Conservation (phyloP, 92 coral and sea anemone genomes). For the Chrysogorgia sp. region DNA sequence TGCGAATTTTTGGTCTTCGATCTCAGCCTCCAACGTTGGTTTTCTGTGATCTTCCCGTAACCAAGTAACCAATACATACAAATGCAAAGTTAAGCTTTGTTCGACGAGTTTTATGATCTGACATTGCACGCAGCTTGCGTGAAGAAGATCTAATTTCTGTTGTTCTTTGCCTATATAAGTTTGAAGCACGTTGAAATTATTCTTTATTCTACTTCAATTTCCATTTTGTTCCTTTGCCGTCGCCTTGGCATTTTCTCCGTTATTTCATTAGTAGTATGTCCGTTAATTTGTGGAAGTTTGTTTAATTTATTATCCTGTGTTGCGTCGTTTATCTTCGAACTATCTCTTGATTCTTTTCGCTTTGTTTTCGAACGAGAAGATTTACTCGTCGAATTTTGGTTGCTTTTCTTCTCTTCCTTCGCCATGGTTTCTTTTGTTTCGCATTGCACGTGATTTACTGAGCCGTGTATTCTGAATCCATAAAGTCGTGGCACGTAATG, state of each 20-base stretch:
- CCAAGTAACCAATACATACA: too few relatives aligned
- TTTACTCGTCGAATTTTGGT: not conserved
- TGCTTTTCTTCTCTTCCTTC: not conserved
- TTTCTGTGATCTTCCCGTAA: too few relatives aligned
- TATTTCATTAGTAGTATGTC: not conserved
- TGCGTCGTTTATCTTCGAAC: conserved; percentile 16
- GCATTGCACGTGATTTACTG: conserved; percentile 53
- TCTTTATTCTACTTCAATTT: conserved; percentile 7
- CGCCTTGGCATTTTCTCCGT: conserved; percentile 3
- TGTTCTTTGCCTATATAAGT: not conserved
- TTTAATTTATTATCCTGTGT: conserved; percentile 13
- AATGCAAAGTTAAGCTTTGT: too few relatives aligned
- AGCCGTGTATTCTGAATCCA: conserved; percentile 82
- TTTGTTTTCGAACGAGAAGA: conserved; percentile 15
- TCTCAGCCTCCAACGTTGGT: too few relatives aligned
- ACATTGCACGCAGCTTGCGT: too few relatives aligned
- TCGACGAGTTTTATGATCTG: too few relatives aligned
- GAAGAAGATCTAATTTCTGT: not conserved
- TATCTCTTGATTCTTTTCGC: conserved; percentile 3
- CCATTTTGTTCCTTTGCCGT: conserved; percentile 20
- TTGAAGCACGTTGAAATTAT: not conserved
- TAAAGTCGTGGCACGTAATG: conserved; percentile 71
- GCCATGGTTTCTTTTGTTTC: not conserved
- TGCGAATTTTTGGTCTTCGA: too few relatives aligned
- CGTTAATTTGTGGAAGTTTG: conserved; percentile 13